These are phyloP conservation scores for Acanthornis magna DNA, from an alignment of 2,797 vertebrate genomes.

Conservation along the genomic window DNA sequence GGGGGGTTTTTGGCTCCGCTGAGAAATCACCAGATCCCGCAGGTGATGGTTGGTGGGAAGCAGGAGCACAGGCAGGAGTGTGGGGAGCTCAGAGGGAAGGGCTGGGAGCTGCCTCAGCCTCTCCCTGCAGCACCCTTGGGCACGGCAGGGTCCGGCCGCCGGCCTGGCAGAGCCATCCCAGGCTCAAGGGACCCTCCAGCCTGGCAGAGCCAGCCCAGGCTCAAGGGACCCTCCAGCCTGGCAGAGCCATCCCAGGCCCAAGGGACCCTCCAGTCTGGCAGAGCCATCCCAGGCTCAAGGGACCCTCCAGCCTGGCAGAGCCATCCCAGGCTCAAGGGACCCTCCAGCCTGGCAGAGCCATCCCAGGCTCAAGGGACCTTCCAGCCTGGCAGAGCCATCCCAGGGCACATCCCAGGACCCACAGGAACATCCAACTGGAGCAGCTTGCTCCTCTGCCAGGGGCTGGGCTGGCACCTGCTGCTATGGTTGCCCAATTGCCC, in stretches of 20 bases:
- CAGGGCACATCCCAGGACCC: fast-evolving
- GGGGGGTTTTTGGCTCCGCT: neutral
- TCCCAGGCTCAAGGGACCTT: neutral
- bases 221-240: too few species aligned
- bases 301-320: too few species aligned
- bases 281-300: neutral
- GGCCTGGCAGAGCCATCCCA: too few species aligned
- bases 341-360: neutral
- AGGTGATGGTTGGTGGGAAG: neutral
- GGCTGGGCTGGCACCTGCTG: neutral
- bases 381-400: neutral
- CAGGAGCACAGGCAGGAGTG: fast-evolving
- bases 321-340: too few species aligned
- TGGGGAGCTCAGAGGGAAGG: too few species aligned
- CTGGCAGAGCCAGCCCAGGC: fast-evolving
- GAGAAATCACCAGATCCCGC: neutral
- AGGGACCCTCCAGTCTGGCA: neutral
- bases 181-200: neutral
- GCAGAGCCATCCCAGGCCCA: neutral
- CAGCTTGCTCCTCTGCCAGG: fast-evolving
- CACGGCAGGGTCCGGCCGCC: fast-evolving
- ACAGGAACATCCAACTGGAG: fast-evolving
- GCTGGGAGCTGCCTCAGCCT: neutral
- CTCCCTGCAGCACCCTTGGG: neutral
- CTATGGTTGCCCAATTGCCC: neutral